Conservation (phyloP, 2,797 vertebrate species). For the Fratercula arctica region DNA sequence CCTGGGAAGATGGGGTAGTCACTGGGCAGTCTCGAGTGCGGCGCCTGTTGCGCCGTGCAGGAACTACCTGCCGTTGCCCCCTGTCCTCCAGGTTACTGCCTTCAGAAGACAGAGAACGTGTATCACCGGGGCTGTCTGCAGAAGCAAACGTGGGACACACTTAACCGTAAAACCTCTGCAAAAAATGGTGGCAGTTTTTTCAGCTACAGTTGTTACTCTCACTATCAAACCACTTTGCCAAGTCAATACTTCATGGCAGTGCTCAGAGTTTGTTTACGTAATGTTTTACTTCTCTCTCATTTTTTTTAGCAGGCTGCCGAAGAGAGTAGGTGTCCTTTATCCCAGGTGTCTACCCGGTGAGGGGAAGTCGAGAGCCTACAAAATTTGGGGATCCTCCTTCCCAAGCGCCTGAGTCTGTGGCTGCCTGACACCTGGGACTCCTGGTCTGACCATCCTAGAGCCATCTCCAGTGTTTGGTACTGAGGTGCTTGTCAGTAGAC, state of each 20-base stretch:
- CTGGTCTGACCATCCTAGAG: not conserved
- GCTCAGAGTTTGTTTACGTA: not conserved
- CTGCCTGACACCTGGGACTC: not conserved
- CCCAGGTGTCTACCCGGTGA: not conserved
- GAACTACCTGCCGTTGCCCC: too few species aligned
- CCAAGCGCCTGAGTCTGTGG: accelerated
- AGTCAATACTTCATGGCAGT: not conserved
- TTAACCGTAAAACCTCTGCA: not conserved
- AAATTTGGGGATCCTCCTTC: not conserved
- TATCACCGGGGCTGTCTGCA: not conserved
- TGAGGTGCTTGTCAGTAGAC: not conserved
- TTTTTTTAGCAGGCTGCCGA: not conserved
- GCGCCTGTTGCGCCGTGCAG: too few species aligned
- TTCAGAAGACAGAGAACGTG: not conserved
- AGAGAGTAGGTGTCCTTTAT: not conserved
- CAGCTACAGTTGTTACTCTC: not conserved
- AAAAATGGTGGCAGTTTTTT: not conserved
- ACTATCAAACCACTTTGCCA: not conserved
- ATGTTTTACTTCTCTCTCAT: not conserved
- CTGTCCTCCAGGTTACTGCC: too few species aligned
- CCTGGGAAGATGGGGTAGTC: too few species aligned
- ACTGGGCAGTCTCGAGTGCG: too few species aligned
- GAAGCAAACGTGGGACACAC: not conserved
- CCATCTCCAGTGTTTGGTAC: not conserved
- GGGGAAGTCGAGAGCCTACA: not conserved